Conservation (phyloP, 2,888 invertebrate genomes). For the Bellardia pandia region DNA sequence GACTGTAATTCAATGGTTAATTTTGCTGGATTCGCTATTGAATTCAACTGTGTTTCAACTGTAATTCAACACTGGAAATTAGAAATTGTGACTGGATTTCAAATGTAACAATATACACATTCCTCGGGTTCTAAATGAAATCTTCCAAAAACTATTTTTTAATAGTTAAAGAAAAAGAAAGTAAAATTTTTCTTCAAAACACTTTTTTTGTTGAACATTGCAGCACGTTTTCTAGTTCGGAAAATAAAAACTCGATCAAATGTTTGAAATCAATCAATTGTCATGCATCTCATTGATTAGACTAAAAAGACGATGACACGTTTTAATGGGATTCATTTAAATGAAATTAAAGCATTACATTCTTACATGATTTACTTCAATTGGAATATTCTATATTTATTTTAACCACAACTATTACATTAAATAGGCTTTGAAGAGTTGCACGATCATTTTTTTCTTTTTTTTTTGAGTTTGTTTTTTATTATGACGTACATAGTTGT, state of each 20-base stretch:
- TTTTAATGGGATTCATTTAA: conserved; percentile 51
- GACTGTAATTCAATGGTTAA: too few relatives aligned
- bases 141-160: background rate
- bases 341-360: conserved; percentile 39
- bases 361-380: conserved; percentile 62
- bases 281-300: conserved; percentile 27
- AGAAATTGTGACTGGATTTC: too few relatives aligned
- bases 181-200: conserved; percentile 7
- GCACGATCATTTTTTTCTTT: conserved; percentile 15
- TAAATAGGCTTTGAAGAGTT: conserved; percentile 23
- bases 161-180: conserved; percentile 30
- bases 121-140: background rate
- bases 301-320: background rate
- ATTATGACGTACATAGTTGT: conserved; percentile 38
- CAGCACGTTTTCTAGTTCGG: conserved; percentile 14
- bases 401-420: background rate
- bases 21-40: too few relatives aligned
- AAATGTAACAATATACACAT: background rate
- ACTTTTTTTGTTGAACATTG: conserved; percentile 20
- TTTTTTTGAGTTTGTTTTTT: background rate
- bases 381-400: background rate
- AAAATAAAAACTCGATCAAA: background rate
- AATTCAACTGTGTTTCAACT: too few relatives aligned
- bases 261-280: conserved; percentile 27
- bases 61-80: too few relatives aligned